These are phyloP conservation scores for Eupleurogrammus muticus DNA, from an alignment of 2,797 vertebrate genomes.

Conservation along the genomic window DNA sequence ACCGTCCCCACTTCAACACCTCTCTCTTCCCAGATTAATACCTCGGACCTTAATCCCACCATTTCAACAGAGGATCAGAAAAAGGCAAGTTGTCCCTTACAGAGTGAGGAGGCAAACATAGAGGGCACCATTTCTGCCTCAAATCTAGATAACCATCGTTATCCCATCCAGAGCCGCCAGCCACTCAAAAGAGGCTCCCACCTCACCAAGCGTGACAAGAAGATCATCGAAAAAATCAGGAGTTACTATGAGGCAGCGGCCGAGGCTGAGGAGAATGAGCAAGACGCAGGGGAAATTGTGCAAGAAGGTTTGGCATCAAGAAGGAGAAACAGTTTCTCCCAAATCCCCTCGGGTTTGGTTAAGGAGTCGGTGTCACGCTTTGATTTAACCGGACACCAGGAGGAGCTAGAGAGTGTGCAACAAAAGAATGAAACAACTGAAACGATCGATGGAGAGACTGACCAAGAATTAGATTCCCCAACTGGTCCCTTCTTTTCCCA, in stretches of 20 bases:
- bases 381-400: conserved; percentile 66
- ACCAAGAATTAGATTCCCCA: not conserved
- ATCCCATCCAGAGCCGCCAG: conserved; percentile 10
- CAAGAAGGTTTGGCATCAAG: conserved; percentile 29
- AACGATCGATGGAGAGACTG: fast-evolving
- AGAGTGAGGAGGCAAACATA: not conserved
- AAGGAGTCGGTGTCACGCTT: conserved; percentile 83
- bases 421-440: conserved; percentile 26
- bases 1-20: not conserved
- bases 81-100: not conserved
- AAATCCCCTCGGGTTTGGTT: conserved; percentile 84
- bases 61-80: conserved; percentile 13
- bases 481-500: not conserved
- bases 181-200: conserved; percentile 47
- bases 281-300: conserved; percentile 55
- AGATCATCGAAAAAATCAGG: conserved; percentile 86
- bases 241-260: conserved; percentile 86
- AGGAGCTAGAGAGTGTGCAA: conserved; percentile 52
- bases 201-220: conserved; percentile 80
- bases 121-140: conserved; percentile 6
- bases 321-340: conserved; percentile 82
- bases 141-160: conserved; percentile 1
- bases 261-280: conserved; percentile 64
- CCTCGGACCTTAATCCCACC: conserved; percentile 11
- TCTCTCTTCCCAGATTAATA: not conserved